Evolutionary conservation across 2,888 invertebrate species (phyloP).

Genomic region (Ligdia adustata): DNA sequence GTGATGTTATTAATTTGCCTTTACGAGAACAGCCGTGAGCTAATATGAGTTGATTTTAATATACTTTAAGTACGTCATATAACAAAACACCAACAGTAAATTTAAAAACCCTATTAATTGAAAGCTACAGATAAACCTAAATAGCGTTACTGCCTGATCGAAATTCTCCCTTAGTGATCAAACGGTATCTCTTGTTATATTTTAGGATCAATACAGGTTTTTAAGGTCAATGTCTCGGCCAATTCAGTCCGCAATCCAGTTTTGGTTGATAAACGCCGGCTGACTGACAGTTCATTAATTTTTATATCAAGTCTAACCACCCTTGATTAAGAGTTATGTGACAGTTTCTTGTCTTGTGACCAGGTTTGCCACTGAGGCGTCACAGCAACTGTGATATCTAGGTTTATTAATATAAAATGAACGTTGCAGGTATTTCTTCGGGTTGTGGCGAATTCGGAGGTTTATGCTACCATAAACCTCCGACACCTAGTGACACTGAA

Average conservation of each 20-base stretch:
- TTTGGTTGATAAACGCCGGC: slow-evolving; percentile 3
- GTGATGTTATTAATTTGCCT: too few species aligned
- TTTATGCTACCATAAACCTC: too few species aligned
- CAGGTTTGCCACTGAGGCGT: too few species aligned
- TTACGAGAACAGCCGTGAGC: too few species aligned
- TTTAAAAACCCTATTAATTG: neutral
- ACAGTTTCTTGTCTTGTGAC: slow-evolving; percentile 7
- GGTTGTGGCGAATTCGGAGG: too few species aligned
- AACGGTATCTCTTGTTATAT: slow-evolving; percentile 20
- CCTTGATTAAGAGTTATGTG: slow-evolving; percentile 12
- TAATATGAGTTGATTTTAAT: too few species aligned
- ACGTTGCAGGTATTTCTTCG: too few species aligned
- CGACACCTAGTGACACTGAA: too few species aligned
- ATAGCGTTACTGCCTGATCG: neutral
- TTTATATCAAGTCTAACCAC: slow-evolving; percentile 4
- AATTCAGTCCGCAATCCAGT: slow-evolving; percentile 12
- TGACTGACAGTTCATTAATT: slow-evolving; percentile 12
- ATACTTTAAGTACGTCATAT: too few species aligned
- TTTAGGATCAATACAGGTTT: slow-evolving; percentile 19
- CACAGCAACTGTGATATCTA: too few species aligned
- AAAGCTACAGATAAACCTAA: neutral
- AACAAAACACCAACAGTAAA: too few species aligned
- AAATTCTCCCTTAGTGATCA: neutral
- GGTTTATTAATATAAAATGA: too few species aligned
- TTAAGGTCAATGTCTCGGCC: slow-evolving; percentile 16